A percentile compares a stretch with the other conserved stretches of the same genome.
These are phyloP conservation scores for Eciton burchellii DNA, from an alignment of 1,140 invertebrate species.

Conservation along the genomic window DNA sequence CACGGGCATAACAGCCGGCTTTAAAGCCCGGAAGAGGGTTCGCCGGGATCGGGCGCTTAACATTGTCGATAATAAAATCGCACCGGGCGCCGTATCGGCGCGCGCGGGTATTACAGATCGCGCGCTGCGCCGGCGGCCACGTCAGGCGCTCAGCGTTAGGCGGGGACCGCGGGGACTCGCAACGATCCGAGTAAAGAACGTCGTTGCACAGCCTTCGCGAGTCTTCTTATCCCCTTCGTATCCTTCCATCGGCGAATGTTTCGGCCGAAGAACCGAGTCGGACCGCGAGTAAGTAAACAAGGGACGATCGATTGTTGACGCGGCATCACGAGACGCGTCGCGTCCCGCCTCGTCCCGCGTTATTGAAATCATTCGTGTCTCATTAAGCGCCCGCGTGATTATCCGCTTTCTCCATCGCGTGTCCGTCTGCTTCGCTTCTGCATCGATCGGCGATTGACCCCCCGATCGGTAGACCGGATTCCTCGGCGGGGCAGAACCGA, in stretches of 20 bases:
- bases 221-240: too few relatives aligned
- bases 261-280: too few relatives aligned
- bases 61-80: constrained; percentile 70
- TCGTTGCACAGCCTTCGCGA: too few relatives aligned
- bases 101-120: constrained; percentile 27
- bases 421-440: constrained; percentile 39
- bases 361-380: constrained; percentile 66
- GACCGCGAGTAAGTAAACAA: too few relatives aligned
- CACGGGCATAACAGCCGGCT: constrained; percentile 62
- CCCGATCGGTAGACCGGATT: constrained; percentile 51
- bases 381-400: constrained; percentile 82
- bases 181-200: too few relatives aligned
- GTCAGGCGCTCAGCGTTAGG: constrained; percentile 12
- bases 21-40: constrained; percentile 75
- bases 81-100: constrained; percentile 44
- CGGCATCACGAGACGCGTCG: neutral
- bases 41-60: constrained; percentile 61
- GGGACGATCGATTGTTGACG: constrained; percentile 2
- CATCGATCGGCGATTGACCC: constrained; percentile 16
- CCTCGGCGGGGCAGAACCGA: constrained; percentile 28
- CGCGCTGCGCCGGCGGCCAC: neutral
- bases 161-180: constrained; percentile 14
- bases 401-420: constrained; percentile 79
- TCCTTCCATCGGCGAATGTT: too few relatives aligned
- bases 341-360: neutral